Conservation (phyloP, 2,113 vertebrate genomes). For the Furnarius figulus region DNA sequence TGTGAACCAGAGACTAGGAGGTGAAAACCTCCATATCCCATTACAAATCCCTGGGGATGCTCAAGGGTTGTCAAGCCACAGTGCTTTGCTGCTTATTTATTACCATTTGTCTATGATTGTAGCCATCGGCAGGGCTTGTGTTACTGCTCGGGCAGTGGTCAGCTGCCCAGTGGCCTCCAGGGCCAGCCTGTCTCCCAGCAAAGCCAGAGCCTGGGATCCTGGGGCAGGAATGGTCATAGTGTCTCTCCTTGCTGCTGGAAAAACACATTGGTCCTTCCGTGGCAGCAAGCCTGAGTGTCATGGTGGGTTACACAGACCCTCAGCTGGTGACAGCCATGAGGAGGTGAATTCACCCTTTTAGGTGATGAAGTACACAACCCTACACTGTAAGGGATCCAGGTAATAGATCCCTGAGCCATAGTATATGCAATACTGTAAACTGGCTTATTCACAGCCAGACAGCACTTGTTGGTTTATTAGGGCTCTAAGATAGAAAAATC, state of each 20-base stretch:
- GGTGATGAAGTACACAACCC: neutral
- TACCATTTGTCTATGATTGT: neutral
- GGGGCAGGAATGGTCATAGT: too few species aligned
- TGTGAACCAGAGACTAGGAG: constrained; percentile 60
- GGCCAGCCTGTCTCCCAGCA: neutral
- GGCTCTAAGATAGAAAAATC: neutral
- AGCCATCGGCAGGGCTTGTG: neutral
- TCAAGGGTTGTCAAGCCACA: constrained; percentile 28
- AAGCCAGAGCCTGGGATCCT: neutral
- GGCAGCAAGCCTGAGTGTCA: neutral
- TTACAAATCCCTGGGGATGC: constrained; percentile 51
- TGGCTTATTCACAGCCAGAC: neutral
- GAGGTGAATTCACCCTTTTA: neutral
- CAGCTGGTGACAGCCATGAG: neutral
- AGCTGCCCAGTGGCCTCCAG: neutral
- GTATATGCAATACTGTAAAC: neutral
- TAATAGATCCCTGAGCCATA: neutral
- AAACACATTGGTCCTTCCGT: neutral
- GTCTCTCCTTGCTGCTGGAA: neutral
- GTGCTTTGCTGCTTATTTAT: constrained; percentile 62
- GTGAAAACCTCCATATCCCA: constrained; percentile 60
- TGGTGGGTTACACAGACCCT: neutral
- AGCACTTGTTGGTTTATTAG: neutral
- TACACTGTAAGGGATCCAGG: neutral
- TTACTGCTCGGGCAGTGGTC: neutral